Base-by-base conservation (phyloP, 2,113 vertebrate species). In the Zingel zingel region DNA sequence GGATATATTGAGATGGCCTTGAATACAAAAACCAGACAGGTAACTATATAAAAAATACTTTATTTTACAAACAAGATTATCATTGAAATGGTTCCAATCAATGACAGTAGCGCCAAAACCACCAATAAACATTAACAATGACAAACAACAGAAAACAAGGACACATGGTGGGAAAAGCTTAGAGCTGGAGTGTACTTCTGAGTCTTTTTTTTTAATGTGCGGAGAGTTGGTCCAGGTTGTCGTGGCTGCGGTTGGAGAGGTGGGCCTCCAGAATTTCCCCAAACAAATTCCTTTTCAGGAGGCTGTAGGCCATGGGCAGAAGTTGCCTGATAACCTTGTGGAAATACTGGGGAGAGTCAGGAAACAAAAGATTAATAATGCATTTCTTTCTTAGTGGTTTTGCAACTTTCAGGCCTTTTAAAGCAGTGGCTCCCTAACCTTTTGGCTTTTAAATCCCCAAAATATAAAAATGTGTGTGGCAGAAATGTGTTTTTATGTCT, bases 261-360 rank as follows among this genome's bases (percentile, higher is more conserved):
- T 99, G 98, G 36, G 94, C 94, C 91, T 97, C 94, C 75, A 99
- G 93, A 88, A 98, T 97, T 54, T 98, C 97, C 0, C 96, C 97
- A 64, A 99, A 99, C 67, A 98, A 92, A 81, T 87, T 94, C 90
- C 97, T 95, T 91, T 97, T 96, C 85, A 99, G 92, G 70, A 99
- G 94, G n/a, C 77, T 97, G 94, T 99, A 99, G 0, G 98, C 98
- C 94, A 99, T 95, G 3, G 97, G 97, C 86, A 99, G 95, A 70
- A 99, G 96, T 79, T 99, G 98, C 15, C 95, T 95, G 79, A 98
- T 94, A n/a, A 96, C 95, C 93, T 99, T 99, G 93, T 98, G 97
- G 92, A 99, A 98, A 92, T 99, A 99, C 98, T 99, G 72, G 0
- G 2, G 13, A 43, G n/a, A 85, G 25, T 63, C 3, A 50, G 12